Conservation (phyloP, 2,113 vertebrate genomes). For the Tiliqua scincoides region DNA sequence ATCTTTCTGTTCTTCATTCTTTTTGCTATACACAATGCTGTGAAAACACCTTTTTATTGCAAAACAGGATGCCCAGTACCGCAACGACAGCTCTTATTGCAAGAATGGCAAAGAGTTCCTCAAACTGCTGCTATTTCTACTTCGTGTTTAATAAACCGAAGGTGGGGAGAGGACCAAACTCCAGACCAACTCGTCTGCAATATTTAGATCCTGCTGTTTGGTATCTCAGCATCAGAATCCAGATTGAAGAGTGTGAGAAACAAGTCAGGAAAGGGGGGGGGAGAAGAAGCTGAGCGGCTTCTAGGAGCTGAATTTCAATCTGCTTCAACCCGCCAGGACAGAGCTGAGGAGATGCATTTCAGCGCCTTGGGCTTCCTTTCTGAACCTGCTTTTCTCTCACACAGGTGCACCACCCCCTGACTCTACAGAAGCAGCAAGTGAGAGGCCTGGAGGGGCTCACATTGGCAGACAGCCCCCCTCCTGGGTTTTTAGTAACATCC, state of each 20-base stretch:
- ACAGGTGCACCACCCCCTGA: rapidly evolving
- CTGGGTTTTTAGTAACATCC: rapidly evolving
- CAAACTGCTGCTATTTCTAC: slow-evolving; percentile 17
- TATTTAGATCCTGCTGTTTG: not conserved
- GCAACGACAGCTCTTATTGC: slow-evolving; percentile 31
- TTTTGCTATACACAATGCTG: too few relatives aligned
- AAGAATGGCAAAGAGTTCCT: not conserved
- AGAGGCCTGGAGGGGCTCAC: not conserved
- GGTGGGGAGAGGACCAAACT: not conserved
- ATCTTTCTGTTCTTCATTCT: too few relatives aligned
- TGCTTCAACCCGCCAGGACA: not conserved
- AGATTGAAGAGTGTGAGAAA: not conserved
- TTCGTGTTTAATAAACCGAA: not conserved
- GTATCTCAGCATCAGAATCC: not conserved
- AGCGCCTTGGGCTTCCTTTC: slow-evolving; percentile 27
- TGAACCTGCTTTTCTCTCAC: not conserved
- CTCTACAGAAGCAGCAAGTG: rapidly evolving
- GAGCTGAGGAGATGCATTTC: slow-evolving; percentile 23
- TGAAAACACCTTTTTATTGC: too few relatives aligned
- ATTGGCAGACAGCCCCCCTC: rapidly evolving
- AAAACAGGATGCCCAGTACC: not conserved
- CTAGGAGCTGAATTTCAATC: slow-evolving; percentile 51
- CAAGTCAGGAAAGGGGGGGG: too few relatives aligned
- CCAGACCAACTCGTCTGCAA: not conserved
- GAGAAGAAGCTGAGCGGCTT: not conserved